Conservation (phyloP, 2,797 vertebrate genomes). For the Masticophis lateralis region DNA sequence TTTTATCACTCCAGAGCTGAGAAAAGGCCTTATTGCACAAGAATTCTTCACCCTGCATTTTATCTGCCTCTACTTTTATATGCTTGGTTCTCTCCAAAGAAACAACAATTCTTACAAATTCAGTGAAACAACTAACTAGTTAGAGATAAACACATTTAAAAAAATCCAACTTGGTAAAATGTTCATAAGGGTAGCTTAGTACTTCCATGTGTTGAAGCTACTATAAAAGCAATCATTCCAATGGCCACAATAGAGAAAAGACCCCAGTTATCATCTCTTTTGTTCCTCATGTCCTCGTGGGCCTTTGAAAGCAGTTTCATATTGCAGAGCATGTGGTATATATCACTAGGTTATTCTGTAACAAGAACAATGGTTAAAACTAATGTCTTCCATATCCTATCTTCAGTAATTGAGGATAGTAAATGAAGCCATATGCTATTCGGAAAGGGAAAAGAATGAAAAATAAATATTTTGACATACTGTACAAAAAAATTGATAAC, state of each 20-base stretch:
- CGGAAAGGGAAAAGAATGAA: neutral
- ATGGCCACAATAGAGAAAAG: constrained; percentile 9
- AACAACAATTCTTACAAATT: neutral
- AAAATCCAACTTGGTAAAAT: neutral
- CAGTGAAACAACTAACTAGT: neutral
- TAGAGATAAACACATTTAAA: neutral
- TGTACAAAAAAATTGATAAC: neutral
- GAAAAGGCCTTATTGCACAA: neutral
- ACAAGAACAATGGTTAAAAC: constrained; percentile 31
- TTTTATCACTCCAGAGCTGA: neutral
- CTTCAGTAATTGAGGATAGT: neutral
- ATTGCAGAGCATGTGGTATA: constrained; percentile 44
- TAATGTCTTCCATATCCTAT: neutral
- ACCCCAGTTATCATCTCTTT: neutral
- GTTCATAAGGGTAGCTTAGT: neutral
- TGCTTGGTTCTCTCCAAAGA: neutral
- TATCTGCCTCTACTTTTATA: neutral
- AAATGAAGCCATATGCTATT: neutral
- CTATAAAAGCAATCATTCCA: neutral
- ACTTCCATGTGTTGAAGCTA: neutral
- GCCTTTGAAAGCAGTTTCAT: constrained; percentile 17
- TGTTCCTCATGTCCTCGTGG: neutral
- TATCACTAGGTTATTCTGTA: neutral
- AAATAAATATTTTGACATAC: neutral
- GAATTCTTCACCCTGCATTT: neutral